Conservation (phyloP, 2,888 invertebrate species). For the Limnephilus auricula region DNA sequence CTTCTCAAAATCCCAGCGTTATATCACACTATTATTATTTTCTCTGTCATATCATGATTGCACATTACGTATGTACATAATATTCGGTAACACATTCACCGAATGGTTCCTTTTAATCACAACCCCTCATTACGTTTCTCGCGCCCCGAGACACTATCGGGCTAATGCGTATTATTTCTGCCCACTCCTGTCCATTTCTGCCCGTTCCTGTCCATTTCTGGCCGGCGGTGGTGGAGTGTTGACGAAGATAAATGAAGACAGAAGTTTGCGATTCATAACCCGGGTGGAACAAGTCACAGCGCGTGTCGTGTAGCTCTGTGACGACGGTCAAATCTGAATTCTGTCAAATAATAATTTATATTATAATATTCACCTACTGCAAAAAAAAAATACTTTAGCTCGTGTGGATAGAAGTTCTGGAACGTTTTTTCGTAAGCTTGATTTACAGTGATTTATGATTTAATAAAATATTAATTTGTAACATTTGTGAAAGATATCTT, state of each 20-base stretch:
- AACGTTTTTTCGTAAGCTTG: no score
- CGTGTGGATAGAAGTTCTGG: no score
- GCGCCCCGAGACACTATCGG: background rate
- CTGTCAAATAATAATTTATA: background rate
- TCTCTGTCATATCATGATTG: background rate
- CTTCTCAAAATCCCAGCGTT: background rate
- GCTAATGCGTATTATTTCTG: background rate
- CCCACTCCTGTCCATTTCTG: background rate
- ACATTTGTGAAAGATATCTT: no score
- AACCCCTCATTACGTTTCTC: background rate
- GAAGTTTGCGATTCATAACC: slow-evolving; percentile 2
- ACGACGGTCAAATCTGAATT: background rate
- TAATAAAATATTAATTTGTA: no score
- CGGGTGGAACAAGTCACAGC: background rate
- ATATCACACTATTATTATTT: background rate
- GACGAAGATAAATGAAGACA: slow-evolving; percentile 2
- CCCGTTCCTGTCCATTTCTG: background rate
- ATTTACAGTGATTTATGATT: no score
- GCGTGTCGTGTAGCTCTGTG: background rate
- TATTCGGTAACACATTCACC: background rate
- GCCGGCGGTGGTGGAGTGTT: background rate
- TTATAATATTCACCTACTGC: background rate
- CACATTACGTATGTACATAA: slow-evolving; percentile 2
- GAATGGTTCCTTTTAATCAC: background rate
- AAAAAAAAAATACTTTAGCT: background rate